A percentile compares a stretch with the other conserved stretches of the same genome.
Conservation (phyloP, 2,888 invertebrate species). For the Acanthosepion lycidas region DNA sequence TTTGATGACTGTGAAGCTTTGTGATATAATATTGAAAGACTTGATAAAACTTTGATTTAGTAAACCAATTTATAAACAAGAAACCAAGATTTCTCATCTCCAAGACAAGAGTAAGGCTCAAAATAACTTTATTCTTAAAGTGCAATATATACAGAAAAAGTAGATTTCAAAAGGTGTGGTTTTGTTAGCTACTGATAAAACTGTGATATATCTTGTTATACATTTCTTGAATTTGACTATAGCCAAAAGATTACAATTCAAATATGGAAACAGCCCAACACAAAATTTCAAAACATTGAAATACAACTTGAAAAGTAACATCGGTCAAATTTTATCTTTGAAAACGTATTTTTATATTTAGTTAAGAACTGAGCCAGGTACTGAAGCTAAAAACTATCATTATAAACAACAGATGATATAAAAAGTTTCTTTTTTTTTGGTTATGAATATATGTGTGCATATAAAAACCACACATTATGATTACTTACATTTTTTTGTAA, state of each 20-base stretch:
- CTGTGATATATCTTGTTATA: neutral
- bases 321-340: neutral
- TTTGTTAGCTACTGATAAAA: neutral
- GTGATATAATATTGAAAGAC: neutral
- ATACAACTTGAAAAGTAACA: neutral
- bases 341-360: neutral
- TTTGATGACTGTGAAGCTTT: too few relatives aligned
- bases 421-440: neutral
- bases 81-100: neutral
- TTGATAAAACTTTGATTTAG: neutral
- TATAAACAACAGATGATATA: neutral
- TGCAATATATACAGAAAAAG: neutral
- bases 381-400: neutral
- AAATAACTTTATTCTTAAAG: slow-evolving; percentile 17
- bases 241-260: neutral
- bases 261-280: neutral
- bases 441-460: neutral
- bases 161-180: neutral
- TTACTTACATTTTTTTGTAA: too few relatives aligned
- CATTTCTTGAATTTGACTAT: neutral
- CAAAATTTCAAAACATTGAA: neutral
- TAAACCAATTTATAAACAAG: neutral
- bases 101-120: neutral
- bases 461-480: neutral
- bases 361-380: neutral